Base-by-base conservation (phyloP, 2,797 vertebrate species). In the Galagoides demidoff region DNA sequence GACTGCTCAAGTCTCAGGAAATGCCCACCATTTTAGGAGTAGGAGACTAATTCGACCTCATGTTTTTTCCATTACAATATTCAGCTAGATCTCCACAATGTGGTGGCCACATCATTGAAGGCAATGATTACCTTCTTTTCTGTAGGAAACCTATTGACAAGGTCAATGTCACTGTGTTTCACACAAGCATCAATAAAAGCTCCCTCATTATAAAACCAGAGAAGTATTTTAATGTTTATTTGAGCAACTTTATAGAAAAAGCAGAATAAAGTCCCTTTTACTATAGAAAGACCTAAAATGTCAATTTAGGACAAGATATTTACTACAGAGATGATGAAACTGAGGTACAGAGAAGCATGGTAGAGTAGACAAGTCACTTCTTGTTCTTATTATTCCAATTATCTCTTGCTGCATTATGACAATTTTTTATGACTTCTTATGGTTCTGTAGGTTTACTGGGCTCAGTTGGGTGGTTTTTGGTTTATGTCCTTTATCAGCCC, bases 161-260 rank as follows among this genome's bases (percentile, higher is more conserved):
- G 27, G 39, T 92, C 39, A 85, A 27, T 81, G 57, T 66, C 59
- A 70, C 59, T 84, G 23, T 64, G 31, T 64, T 92, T 87, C 85
- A 87, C 25, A 90, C 86, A 66, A 90, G 43, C 37, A 25, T 71
- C 55, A 78, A 83, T 89, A 73, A 93, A 70, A 93, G 7, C 49
- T 89, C 64, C 34, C 34, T 92, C 19, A 39, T 78, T 39, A 83
- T 71, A 45, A 95, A 77, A 71, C 59, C 31, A 64, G 8, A 82
- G 68, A 92, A 91, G 49, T 86, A 82, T 57, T 88, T 82, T 82
- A 55, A 77, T 55, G 49, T 71, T 90, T 90, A 57, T 45, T 90
- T 57, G 78, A 83, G 27, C 10, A 74, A 81, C 45, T 90, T 93
- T 86, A 64, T 49, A 59, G 27, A 37, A 37, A 94, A 92, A 85